Base-by-base conservation (phyloP, 2,797 vertebrate genomes). In the Otus scops region DNA sequence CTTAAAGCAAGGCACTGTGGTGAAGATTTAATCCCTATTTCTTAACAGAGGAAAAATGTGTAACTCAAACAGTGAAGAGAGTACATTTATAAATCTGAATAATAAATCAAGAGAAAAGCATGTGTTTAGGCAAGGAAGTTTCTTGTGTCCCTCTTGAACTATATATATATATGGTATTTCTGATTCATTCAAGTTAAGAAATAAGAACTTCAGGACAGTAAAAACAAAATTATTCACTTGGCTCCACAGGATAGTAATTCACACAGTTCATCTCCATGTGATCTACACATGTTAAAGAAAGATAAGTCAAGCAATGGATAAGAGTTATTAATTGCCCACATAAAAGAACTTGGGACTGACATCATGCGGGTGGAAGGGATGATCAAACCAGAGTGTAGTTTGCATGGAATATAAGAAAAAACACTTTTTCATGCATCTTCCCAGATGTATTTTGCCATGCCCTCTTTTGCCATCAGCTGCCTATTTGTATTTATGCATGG, bases 201-300 rank as follows among this genome's bases (percentile, higher is more conserved):
- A 56, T 6, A 59, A 76, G 69, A 81, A 48, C 45, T 81, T 60
- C 26, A 56, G 63, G 36, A 81, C 32, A 53, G 53, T 41, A 27
- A 92, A 93, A 79, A 6, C 68, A 88, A 80, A 85, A 54, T 38
- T 54, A 69, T 81, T 85, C 0, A 1, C 61, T 76, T 48, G 84
- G 48, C 64, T 92, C 14, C 67, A 47, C 56, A 14, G 78, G 63
- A 60, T 48, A 92, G 60, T 95, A 95, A 94, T 59, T 92, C 92
- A 93, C 59, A 18, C 74, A 53, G 71, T 83, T 85, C 67, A 19
- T 70, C 70, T 78, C 88, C 96, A 92, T 95, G 96, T 94, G 95
- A 96, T 89, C 43, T 85, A 45, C 93, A 80, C 92, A 28, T 89
- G 91, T 53, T 93, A 32, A 41, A 60, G 75, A 10, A 16, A 74